phyloP scores from a whole-genome alignment of 2,797 vertebrate genomes.

The Megalops cyprinoides region DNA sequence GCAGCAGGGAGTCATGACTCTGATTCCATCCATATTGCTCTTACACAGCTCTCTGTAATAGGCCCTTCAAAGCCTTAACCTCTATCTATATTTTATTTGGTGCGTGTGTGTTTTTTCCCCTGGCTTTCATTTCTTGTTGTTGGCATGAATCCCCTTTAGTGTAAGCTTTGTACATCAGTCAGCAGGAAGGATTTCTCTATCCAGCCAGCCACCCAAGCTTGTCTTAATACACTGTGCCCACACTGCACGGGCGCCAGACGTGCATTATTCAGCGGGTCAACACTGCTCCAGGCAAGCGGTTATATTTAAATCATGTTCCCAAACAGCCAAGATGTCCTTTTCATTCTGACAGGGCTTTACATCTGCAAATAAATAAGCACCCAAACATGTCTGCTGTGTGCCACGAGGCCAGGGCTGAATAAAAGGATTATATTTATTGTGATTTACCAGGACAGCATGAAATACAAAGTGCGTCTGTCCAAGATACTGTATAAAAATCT shows the following conservation, averaged over 20 bases:
- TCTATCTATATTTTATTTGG: slow-evolving; percentile 77
- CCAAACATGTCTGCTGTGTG: not conserved
- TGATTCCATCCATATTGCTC: slow-evolving; percentile 68
- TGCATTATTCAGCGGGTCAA: slow-evolving; percentile 74
- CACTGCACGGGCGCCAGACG: slow-evolving; percentile 44
- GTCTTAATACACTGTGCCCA: not conserved
- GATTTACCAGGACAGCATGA: slow-evolving; percentile 5
- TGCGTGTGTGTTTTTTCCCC: slow-evolving; percentile 46
- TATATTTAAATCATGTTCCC: slow-evolving; percentile 76
- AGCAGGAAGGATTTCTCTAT: slow-evolving; percentile 69
- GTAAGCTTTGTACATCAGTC: slow-evolving; percentile 69
- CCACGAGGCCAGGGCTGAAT: not conserved
- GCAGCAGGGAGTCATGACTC: slow-evolving; percentile 61
- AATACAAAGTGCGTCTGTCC: not conserved
- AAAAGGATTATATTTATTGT: slow-evolving; percentile 24
- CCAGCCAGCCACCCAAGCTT: slow-evolving; percentile 45
- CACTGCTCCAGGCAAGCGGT: slow-evolving; percentile 71
- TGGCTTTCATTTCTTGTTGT: slow-evolving; percentile 72
- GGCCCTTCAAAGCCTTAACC: slow-evolving; percentile 74
- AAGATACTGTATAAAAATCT: too few relatives aligned
- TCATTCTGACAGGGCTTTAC: slow-evolving; percentile 76
- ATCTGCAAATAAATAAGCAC: slow-evolving; percentile 75
- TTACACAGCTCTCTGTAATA: slow-evolving; percentile 67
- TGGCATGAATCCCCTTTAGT: slow-evolving; percentile 75
- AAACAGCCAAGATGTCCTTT: slow-evolving; percentile 72